Conservation (phyloP, 2,888 invertebrate genomes). For the Ditylenchus weischeri region DNA sequence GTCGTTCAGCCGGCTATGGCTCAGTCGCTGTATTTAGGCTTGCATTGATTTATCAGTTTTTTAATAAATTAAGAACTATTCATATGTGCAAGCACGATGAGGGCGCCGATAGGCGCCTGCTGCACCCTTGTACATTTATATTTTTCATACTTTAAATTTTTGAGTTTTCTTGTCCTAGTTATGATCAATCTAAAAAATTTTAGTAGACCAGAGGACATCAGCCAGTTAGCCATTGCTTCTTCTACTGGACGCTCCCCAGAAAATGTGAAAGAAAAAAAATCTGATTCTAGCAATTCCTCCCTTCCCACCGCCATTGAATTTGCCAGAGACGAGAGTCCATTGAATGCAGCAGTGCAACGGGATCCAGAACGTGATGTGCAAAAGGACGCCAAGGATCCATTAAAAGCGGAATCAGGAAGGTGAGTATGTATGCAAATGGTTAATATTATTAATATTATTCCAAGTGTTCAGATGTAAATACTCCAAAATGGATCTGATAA, state of each 20-base stretch:
- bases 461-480: constrained; percentile 19
- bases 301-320: background rate
- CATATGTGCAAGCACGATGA: no score
- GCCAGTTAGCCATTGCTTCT: background rate
- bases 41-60: no score
- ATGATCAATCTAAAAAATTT: no score
- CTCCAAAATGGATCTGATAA: constrained; percentile 45
- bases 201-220: no score
- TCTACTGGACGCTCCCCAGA: background rate
- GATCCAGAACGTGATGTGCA: background rate
- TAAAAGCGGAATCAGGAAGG: background rate
- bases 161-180: no score
- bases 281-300: no score
- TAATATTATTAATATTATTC: background rate
- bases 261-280: background rate
- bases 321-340: constrained; percentile 9
- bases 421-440: background rate
- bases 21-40: no score
- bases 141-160: background rate
- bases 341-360: constrained; percentile 7
- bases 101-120: no score
- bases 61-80: no score
- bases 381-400: background rate
- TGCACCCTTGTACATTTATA: no score
- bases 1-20: no score